A percentile compares a stretch with the other conserved stretches of the same genome.
Evolutionary conservation across 2,113 vertebrate species (phyloP).

Genomic region (Eurypyga helias): DNA sequence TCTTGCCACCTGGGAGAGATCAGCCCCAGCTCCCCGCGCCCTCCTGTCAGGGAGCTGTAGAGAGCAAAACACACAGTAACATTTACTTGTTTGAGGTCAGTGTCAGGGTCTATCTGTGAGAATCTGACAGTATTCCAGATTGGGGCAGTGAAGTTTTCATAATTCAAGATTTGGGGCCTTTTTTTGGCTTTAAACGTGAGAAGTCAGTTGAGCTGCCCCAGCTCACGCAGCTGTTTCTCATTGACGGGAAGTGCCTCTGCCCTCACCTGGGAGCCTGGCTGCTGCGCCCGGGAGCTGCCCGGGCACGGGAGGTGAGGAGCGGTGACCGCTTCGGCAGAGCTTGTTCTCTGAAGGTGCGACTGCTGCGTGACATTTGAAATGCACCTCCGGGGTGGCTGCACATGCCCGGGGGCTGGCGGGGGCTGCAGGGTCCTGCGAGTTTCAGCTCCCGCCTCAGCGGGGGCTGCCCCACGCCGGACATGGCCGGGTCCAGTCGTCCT

Average conservation of each 20-base stretch:
- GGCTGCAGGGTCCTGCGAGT: no score
- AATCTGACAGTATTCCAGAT: neutral
- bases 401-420: rapidly evolving
- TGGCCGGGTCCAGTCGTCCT: neutral
- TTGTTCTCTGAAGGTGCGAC: rapidly evolving
- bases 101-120: neutral
- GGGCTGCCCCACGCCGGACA: rapidly evolving
- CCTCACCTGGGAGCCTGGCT: no score
- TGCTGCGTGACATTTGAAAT: neutral
- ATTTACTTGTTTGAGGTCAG: neutral
- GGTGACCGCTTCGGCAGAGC: neutral
- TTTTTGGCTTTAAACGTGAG: neutral
- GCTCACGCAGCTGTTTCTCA: rapidly evolving
- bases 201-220: rapidly evolving
- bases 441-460: no score
- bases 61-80: no score
- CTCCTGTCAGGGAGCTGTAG: no score
- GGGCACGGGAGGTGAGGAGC: rapidly evolving
- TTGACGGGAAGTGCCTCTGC: rapidly evolving
- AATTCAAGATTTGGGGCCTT: neutral
- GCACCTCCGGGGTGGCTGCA: rapidly evolving
- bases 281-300: neutral
- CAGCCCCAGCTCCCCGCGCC: no score
- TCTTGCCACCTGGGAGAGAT: no score
- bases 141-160: neutral